Evolutionary conservation across 2,113 vertebrate genomes (phyloP).

Genomic region (Podarcis raffonei): DNA sequence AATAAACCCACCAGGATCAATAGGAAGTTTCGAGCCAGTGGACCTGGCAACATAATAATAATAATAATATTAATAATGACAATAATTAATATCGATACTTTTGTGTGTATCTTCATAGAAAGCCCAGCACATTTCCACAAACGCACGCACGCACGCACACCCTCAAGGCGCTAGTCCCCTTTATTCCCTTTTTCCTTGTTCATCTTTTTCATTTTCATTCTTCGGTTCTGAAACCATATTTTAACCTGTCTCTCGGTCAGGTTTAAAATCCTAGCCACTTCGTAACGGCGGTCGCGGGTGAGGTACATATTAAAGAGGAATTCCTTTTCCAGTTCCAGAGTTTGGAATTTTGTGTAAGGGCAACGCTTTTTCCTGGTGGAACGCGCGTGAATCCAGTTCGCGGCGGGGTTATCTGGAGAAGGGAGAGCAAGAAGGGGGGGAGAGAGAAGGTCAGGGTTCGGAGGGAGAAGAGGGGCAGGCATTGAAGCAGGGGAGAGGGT

Average conservation of each 20-base stretch:
- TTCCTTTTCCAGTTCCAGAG: slow-evolving; percentile 97
- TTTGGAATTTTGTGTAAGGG: slow-evolving; percentile 98
- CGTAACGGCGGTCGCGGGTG: slow-evolving; percentile 94
- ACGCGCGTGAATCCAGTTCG: slow-evolving; percentile 98
- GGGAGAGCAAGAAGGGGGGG: slow-evolving; percentile 54
- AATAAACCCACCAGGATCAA: slow-evolving; percentile 33
- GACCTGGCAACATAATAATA: background rate
- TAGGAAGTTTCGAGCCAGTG: slow-evolving; percentile 59
- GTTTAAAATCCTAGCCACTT: slow-evolving; percentile 96
- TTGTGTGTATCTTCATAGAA: background rate
- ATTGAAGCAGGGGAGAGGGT: slow-evolving; percentile 19
- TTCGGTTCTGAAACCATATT: slow-evolving; percentile 99
- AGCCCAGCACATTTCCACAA: slow-evolving; percentile 11
- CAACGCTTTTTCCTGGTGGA: slow-evolving; percentile 98
- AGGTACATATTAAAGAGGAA: slow-evolving; percentile 99
- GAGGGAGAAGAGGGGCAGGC: background rate
- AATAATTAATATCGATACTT: background rate
- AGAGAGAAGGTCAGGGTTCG: background rate
- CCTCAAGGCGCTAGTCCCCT: slow-evolving; percentile 77
- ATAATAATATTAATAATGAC: background rate
- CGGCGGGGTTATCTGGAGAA: slow-evolving; percentile 92
- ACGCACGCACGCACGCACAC: background rate
- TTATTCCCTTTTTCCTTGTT: slow-evolving; percentile 92
- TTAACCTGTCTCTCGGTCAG: slow-evolving; percentile 98
- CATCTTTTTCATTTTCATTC: slow-evolving; percentile 99